Conservation (phyloP, 2,888 invertebrate genomes). For the Cheilosia impressa region DNA sequence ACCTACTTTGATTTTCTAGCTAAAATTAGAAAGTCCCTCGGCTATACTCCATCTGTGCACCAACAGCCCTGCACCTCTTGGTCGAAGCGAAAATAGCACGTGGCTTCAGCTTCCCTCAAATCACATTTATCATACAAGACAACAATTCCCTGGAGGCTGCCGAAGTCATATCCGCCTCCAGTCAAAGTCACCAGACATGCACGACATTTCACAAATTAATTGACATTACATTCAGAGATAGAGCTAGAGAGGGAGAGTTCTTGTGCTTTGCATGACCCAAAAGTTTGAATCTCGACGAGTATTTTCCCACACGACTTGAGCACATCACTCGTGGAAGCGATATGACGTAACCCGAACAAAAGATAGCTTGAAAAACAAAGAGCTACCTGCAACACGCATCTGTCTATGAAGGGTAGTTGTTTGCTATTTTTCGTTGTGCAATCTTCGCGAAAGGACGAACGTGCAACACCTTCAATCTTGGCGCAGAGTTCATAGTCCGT, state of each 20-base stretch:
- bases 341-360: slow-evolving; percentile 52
- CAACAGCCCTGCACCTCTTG: background rate
- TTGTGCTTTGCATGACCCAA: slow-evolving; percentile 33
- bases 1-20: background rate
- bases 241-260: background rate
- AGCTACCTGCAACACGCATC: background rate
- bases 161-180: slow-evolving; percentile 70
- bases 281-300: background rate
- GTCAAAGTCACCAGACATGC: slow-evolving; percentile 59
- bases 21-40: slow-evolving; percentile 31
- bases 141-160: slow-evolving; percentile 53
- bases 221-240: slow-evolving; percentile 59
- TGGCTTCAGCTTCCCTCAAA: slow-evolving; percentile 18
- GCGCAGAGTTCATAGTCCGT: slow-evolving; percentile 24
- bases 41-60: slow-evolving; percentile 6
- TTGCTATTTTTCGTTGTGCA: background rate
- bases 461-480: slow-evolving; percentile 31
- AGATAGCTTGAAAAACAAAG: slow-evolving; percentile 2
- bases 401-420: background rate
- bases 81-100: slow-evolving; percentile 6
- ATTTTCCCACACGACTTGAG: background rate
- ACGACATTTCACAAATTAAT: slow-evolving; percentile 68
- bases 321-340: slow-evolving; percentile 42
- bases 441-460: background rate
- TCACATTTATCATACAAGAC: slow-evolving; percentile 41